phyloP scores from a whole-genome alignment of 2,888 invertebrate species.

The Cephus rjabovi region DNA sequence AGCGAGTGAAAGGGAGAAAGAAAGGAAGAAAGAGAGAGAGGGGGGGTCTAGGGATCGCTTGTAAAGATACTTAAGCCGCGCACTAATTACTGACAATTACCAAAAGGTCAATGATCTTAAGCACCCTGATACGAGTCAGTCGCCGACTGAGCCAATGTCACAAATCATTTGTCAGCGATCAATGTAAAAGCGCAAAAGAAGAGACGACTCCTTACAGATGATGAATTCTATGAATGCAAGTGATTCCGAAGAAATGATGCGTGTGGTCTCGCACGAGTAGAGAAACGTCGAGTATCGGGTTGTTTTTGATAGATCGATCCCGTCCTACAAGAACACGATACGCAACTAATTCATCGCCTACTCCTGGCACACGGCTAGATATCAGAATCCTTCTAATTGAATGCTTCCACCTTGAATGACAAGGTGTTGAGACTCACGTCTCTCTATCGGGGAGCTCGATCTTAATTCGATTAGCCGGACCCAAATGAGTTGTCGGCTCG shows the following conservation, averaged over 20 bases:
- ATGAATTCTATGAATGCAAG: neutral
- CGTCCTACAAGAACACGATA: constrained; percentile 11
- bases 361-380: neutral
- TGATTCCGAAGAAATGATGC: neutral
- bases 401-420: constrained; percentile 31
- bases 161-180: neutral
- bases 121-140: neutral
- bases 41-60: neutral
- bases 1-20: neutral
- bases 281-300: neutral
- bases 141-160: neutral
- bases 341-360: neutral
- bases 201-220: neutral
- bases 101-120: neutral
- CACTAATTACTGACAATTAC: neutral
- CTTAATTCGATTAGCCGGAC: constrained; percentile 40
- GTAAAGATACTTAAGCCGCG: neutral
- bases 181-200: neutral
- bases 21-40: neutral
- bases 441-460: constrained; percentile 36
- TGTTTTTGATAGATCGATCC: constrained; percentile 15
- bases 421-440: constrained; percentile 39
- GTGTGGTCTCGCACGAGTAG: neutral
- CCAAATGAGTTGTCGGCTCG: constrained; percentile 14
- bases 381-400: constrained; percentile 29